phyloP scores from a whole-genome alignment of 2,113 vertebrate species.

The Neolamprologus fasciatus region DNA sequence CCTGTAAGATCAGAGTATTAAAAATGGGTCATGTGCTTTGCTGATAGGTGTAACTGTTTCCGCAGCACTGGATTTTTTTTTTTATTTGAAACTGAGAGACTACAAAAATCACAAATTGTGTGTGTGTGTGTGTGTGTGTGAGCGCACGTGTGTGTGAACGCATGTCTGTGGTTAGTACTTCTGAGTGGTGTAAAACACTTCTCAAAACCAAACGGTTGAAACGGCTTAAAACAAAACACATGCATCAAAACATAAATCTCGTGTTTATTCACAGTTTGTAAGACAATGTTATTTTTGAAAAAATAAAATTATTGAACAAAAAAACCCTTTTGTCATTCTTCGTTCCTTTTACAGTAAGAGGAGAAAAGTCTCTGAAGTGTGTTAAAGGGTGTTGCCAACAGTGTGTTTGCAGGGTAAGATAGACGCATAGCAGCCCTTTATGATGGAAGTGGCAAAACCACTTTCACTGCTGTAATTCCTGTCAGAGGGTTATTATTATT shows the following conservation, averaged over 20 bases:
- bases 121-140: neutral
- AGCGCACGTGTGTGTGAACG: neutral
- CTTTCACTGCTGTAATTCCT: neutral
- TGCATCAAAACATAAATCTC: neutral
- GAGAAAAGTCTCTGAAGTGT: neutral
- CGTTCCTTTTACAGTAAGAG: neutral
- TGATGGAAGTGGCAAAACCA: neutral
- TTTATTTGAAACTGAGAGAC: neutral
- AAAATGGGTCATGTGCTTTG: neutral
- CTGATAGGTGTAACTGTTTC: neutral
- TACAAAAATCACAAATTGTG: neutral
- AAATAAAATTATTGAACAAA: neutral
- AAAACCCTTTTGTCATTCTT: neutral
- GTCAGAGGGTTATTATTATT: neutral
- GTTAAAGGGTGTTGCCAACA: neutral
- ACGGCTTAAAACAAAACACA: neutral
- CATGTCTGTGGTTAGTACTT: neutral
- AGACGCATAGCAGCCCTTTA: neutral
- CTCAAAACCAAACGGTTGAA: neutral
- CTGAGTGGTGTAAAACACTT: neutral
- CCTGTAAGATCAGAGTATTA: constrained; percentile 35
- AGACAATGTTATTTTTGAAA: neutral
- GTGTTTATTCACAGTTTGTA: neutral
- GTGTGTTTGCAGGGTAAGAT: neutral
- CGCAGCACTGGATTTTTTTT: neutral